These are phyloP conservation scores for Polia nebulosa DNA, from an alignment of 2,888 invertebrate genomes.

Conservation along the genomic window DNA sequence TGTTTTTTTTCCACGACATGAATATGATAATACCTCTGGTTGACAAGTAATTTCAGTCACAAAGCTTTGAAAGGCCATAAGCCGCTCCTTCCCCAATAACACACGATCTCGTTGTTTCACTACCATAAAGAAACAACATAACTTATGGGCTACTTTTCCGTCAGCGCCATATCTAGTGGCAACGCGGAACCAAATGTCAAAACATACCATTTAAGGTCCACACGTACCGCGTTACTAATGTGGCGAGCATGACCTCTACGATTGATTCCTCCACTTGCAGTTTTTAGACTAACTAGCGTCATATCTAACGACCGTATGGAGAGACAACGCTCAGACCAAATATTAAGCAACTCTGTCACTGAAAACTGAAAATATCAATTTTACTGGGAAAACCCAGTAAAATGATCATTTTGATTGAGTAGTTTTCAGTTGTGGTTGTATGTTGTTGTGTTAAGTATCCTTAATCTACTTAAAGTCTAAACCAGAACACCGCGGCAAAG, in stretches of 20 bases:
- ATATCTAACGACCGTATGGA: background rate
- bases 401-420: no score
- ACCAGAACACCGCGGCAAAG: no score
- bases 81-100: background rate
- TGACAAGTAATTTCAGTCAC: background rate
- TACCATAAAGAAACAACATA: constrained; percentile 50
- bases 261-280: constrained; percentile 54
- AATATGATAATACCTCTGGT: no score
- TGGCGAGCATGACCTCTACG: constrained; percentile 46
- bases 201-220: constrained; percentile 50
- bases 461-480: no score
- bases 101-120: constrained; percentile 16
- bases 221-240: constrained; percentile 38
- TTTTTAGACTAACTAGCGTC: constrained; percentile 43
- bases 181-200: constrained; percentile 63
- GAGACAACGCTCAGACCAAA: background rate
- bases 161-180: constrained; percentile 56
- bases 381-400: no score
- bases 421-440: no score
- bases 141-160: constrained; percentile 52
- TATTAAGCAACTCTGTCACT: no score
- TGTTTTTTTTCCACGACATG: no score
- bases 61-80: background rate
- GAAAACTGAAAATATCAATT: no score
- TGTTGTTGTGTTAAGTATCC: no score